Evolutionary conservation across 1,140 invertebrate species (phyloP).

Genomic region (Saccostrea glomerata): DNA sequence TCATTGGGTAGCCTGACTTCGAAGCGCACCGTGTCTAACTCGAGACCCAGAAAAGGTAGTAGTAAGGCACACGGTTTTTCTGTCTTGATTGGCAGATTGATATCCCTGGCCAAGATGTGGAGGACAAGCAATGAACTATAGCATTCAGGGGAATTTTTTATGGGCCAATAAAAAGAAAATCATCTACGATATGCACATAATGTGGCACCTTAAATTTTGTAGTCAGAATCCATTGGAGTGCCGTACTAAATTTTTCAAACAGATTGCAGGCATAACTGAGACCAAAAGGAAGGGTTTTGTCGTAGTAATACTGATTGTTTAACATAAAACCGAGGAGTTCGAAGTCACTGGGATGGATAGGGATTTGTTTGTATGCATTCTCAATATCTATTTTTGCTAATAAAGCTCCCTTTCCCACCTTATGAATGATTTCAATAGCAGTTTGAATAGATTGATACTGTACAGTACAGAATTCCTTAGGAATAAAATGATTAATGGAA

Average conservation of each 20-base stretch:
- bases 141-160: not conserved
- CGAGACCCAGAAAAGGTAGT: constrained; percentile 7
- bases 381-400: not conserved
- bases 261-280: constrained; percentile 32
- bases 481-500: constrained; percentile 49
- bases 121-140: not conserved
- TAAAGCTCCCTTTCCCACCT: too few species aligned
- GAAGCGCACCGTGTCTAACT: not conserved
- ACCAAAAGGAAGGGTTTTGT: constrained; percentile 17
- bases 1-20: constrained; percentile 40
- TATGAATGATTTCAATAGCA: constrained; percentile 38
- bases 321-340: not conserved
- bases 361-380: too few species aligned
- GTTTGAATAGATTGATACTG: constrained; percentile 46
- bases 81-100: constrained; percentile 41
- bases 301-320: not conserved
- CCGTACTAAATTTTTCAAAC: constrained; percentile 53
- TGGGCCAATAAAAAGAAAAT: constrained; percentile 39
- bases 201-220: not conserved
- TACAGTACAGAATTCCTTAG: constrained; percentile 37
- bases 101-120: not conserved
- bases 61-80: constrained; percentile 37
- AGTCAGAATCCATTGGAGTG: constrained; percentile 44
- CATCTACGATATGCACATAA: constrained; percentile 52
- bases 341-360: too few species aligned